Base-by-base conservation (phyloP, 2,888 invertebrate species). In the Homarus gammarus region DNA sequence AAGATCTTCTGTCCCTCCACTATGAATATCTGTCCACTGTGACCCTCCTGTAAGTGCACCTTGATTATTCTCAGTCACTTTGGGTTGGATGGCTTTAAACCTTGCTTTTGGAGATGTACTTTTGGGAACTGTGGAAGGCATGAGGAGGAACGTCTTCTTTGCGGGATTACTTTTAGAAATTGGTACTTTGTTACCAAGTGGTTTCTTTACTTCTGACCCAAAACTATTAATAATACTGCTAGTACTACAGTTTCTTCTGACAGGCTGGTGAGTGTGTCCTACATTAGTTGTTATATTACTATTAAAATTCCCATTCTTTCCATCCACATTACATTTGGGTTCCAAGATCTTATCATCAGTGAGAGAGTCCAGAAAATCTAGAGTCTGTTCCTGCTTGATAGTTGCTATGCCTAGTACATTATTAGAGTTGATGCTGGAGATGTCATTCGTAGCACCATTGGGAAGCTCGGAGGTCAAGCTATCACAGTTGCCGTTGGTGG, bases 41-140 rank as follows among this genome's bases (percentile, higher is more conserved):
- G 75, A 61, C 31, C 68, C 78, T 15, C 40, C 75, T 31, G 78
- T 40, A 15, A 64, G 40, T 75, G 44, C 8, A 10, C 77, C 77
- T 64, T 75, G 64, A 36, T 33, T 27, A 49, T n/a, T 68, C 15
- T 79, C 84, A 1, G 72, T 56, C 6, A 79, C 33, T 27, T 72
- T 84, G 15, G 89, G 89, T 38, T 89, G 89, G 70, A 89, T 89
- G 61, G 84, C 73, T 70, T 89, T 89, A 61, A 79, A 89, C 18
- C 77, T 68, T 36, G 89, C 18, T 51, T 89, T 89, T 31, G 84
- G 84, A 1, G 84, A 84, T 56, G 89, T 72, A 27, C 72, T 49
- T 56, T 89, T 89, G 72, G 79, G 56, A 8, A 68, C 64, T 8
- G 72, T n/a, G 27, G 72, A 49, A 38, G 84, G 84, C 89, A 89